These are phyloP conservation scores for Thymallus thymallus DNA, from an alignment of 2,113 vertebrate species.

Conservation along the genomic window DNA sequence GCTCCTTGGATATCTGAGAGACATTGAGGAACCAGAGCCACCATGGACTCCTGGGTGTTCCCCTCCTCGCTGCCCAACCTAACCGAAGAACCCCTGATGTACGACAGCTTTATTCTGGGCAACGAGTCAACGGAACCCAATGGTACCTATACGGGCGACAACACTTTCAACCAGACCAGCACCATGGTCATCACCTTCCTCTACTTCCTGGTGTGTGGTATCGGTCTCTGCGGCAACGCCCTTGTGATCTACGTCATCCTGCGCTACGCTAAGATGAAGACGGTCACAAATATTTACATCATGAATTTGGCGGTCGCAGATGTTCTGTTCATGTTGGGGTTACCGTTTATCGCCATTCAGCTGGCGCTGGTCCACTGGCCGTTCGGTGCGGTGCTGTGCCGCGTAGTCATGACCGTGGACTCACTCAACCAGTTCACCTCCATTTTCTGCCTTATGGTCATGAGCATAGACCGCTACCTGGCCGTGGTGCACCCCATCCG, in stretches of 20 bases:
- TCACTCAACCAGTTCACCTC: conserved; percentile 97
- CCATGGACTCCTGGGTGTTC: conserved; percentile 72
- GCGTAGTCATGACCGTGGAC: conserved; percentile 92
- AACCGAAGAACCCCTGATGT: conserved; percentile 68
- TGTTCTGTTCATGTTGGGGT: conserved; percentile 92
- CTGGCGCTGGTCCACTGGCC: conserved; percentile 95
- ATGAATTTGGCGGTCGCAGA: conserved; percentile 95
- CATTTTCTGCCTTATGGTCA: conserved; percentile 96
- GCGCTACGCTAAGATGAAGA: conserved; percentile 97
- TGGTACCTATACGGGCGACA: conserved; percentile 60
- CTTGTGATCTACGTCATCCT: conserved; percentile 96
- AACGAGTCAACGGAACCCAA: conserved; percentile 71
- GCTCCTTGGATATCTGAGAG: neutral
- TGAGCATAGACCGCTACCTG: conserved; percentile 95
- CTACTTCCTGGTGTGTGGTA: conserved; percentile 89
- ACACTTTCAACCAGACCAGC: conserved; percentile 81
- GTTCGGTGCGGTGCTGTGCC: conserved; percentile 89
- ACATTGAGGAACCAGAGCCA: conserved; percentile 29
- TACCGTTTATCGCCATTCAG: conserved; percentile 95
- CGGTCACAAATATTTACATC: conserved; percentile 97
- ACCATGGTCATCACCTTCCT: conserved; percentile 90
- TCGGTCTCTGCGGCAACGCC: conserved; percentile 89
- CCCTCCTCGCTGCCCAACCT: conserved; percentile 69
- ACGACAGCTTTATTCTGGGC: conserved; percentile 69
- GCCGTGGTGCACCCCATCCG: conserved; percentile 96